Conservation (phyloP, 2,113 vertebrate species). For the Pontoporia blainvillei region DNA sequence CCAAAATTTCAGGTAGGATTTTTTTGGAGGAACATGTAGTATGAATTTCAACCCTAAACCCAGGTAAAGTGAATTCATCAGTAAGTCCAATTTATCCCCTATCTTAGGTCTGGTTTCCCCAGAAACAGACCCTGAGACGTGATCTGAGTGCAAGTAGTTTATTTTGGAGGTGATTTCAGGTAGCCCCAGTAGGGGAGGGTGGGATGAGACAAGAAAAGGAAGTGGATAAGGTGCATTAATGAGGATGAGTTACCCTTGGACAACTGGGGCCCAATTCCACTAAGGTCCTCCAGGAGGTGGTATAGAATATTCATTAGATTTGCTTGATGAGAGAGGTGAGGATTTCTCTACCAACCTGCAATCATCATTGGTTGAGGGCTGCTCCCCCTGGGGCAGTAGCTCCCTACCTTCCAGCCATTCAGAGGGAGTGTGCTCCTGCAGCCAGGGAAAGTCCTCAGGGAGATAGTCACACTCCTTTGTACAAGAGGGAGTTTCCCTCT, state of each 20-base stretch:
- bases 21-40: background rate
- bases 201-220: background rate
- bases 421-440: background rate
- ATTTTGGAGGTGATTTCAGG: background rate
- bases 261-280: background rate
- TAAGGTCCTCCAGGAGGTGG: background rate
- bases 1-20: background rate
- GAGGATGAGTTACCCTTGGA: background rate
- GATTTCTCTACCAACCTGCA: background rate
- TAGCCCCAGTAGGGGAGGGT: background rate
- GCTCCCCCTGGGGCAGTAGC: background rate
- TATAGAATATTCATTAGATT: background rate
- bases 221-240: background rate
- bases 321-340: background rate
- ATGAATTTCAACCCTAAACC: background rate
- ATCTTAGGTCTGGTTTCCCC: background rate
- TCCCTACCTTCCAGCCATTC: background rate
- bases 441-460: background rate
- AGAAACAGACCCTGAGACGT: background rate
- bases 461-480: background rate
- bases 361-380: background rate
- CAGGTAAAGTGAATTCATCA: background rate
- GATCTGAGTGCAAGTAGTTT: background rate
- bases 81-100: background rate
- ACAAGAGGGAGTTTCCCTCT: background rate